Base-by-base conservation (phyloP, 2,797 vertebrate genomes). In the Setipinna tenuifilis region DNA sequence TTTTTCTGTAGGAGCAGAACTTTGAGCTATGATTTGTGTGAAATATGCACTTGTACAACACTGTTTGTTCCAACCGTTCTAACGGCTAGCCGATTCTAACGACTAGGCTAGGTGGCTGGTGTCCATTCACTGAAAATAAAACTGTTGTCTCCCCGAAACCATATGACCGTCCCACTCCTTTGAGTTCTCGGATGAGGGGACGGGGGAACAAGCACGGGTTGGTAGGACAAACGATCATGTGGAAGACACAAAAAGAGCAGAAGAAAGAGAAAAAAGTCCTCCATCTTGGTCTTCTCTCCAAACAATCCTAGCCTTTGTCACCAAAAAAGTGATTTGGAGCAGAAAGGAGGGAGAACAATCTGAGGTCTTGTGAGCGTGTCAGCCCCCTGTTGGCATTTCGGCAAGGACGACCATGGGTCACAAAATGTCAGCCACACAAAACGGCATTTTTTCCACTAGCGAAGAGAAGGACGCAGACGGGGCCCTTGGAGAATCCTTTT, bases 351-450 rank as follows among this genome's bases (percentile, higher is more conserved):
- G 88, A 92, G 93, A 93, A 94, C 93, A 92, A 92, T 95, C 89
- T 92, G 90, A 89, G 90, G 91, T 91, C 90, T 91, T 94, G 93
- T 94, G 90, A 91, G 85, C 84, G 91, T 82, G 88, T 86, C 84
- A 87, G 88, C 90, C 91, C 89, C 90, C 91, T 89, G 91, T 88
- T 90, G 92, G 91, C 93, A 95, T 95, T 94, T 95, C 87, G 88
- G 91, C 93, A 82, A 19, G 71, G 91, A 92, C 90, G 88, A 91
- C 23, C 65, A 92, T 91, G 91, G 90, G 85, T 91, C 87, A 91
- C 90, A 89, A 94, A 95, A 94, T 93, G 92, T 89, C 91, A 93
- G 88, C 0, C 87, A 12, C 92, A 92, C 91, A 94, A 94, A 94
- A 88, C 90, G 86, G 89, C 90, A 86, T 41, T 44, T 82, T 81